These are phyloP conservation scores for Parasteatoda lunata DNA, from an alignment of 2,888 invertebrate species.

Conservation along the genomic window DNA sequence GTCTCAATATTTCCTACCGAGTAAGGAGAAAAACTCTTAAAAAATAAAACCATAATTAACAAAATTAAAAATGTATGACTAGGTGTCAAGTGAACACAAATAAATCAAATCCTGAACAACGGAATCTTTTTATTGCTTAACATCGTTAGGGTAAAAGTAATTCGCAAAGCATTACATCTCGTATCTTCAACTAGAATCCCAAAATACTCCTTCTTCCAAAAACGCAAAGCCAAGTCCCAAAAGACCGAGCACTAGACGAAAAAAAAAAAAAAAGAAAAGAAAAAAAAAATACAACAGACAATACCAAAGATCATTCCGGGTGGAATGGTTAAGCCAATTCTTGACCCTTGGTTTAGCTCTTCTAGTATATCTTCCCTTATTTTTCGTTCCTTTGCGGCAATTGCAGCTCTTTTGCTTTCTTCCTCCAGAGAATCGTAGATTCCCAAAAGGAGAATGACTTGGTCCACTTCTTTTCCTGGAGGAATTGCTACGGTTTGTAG, in stretches of 20 bases:
- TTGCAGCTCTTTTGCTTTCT: slow-evolving; percentile 11
- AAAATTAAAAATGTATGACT: too few relatives aligned
- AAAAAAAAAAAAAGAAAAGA: too few relatives aligned
- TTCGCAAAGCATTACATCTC: not conserved
- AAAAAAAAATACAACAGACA: not conserved
- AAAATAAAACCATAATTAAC: too few relatives aligned
- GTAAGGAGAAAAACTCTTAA: too few relatives aligned
- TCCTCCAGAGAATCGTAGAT: slow-evolving; percentile 3
- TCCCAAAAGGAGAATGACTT: slow-evolving; percentile 28
- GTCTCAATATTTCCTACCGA: too few relatives aligned
- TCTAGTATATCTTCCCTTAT: slow-evolving; percentile 9
- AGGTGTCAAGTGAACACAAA: not conserved
- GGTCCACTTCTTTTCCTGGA: slow-evolving; percentile 21
- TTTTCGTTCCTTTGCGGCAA: slow-evolving; percentile 7
- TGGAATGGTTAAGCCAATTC: slow-evolving; percentile 43
- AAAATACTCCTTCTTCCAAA: not conserved
- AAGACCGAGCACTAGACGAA: not conserved
- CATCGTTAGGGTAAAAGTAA: not conserved
- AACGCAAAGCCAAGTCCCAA: not conserved
- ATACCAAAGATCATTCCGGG: slow-evolving; percentile 8
- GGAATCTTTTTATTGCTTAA: not conserved
- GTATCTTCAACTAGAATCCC: not conserved
- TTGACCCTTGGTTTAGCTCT: slow-evolving; percentile 41
- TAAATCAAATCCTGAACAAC: not conserved
- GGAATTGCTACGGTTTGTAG: slow-evolving; percentile 31